Evolutionary conservation across 2,113 vertebrate species (phyloP).

Genomic region (Thunnus maccoyii): DNA sequence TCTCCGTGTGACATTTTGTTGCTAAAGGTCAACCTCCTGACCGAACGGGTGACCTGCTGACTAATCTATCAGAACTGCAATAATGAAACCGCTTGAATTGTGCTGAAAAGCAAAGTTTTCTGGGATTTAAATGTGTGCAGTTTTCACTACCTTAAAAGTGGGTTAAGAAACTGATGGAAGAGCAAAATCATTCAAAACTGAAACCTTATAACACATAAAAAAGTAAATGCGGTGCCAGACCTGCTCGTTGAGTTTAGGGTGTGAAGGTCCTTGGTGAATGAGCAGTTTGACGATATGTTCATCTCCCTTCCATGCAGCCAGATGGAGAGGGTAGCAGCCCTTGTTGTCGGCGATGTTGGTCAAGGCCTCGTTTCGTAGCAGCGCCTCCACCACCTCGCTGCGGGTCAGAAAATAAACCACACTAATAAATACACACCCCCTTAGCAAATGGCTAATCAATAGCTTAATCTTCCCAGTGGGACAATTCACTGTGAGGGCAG

Average conservation of each 20-base stretch:
- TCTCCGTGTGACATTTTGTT: not conserved
- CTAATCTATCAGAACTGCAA: not conserved
- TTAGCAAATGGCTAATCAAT: conserved; percentile 52
- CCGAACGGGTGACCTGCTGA: not conserved
- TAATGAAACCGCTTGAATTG: conserved; percentile 11
- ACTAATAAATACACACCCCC: conserved; percentile 42
- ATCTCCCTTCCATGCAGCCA: conserved; percentile 98
- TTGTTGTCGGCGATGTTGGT: conserved; percentile 98
- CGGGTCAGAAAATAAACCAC: conserved; percentile 39
- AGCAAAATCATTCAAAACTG: not conserved
- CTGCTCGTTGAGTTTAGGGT: conserved; percentile 97
- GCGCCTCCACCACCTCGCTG: conserved; percentile 94
- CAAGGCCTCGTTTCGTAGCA: conserved; percentile 94
- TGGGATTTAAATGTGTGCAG: too few relatives aligned
- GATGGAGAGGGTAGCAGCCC: conserved; percentile 97
- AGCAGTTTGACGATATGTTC: conserved; percentile 95
- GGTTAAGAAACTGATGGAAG: not conserved
- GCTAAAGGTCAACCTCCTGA: not conserved
- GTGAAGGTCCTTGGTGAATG: conserved; percentile 96
- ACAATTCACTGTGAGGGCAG: conserved; percentile 3
- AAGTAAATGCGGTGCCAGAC: conserved; percentile 78
- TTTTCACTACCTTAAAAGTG: not conserved
- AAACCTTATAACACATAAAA: not conserved
- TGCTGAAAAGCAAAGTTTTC: not conserved
- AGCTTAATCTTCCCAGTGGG: conserved; percentile 55